Conservation (phyloP, 2,797 vertebrate species). For the Enteromius paludinosus region DNA sequence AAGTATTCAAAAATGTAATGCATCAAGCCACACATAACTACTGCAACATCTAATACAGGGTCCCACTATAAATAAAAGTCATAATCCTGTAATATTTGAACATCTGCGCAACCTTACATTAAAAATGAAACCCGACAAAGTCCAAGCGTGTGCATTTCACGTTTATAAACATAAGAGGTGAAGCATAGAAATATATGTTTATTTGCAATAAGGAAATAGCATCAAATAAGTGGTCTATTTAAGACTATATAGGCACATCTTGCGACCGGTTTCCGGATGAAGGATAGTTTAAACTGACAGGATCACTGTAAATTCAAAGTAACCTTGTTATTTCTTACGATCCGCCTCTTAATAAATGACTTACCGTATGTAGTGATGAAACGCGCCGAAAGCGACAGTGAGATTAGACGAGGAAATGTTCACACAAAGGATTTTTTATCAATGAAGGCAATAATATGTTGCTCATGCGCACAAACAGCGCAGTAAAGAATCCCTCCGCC, state of each 20-base stretch:
- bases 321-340: neutral
- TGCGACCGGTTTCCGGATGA: conserved; percentile 8
- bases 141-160: too few relatives aligned
- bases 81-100: neutral
- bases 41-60: neutral
- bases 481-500: conserved; percentile 21
- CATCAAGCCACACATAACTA: neutral
- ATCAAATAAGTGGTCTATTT: neutral
- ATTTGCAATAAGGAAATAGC: neutral
- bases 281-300: neutral
- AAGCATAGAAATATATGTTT: neutral
- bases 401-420: conserved; percentile 3
- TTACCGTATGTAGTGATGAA: conserved; percentile 27
- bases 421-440: conserved; percentile 19
- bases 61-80: neutral
- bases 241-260: neutral
- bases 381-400: neutral
- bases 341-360: neutral
- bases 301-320: neutral
- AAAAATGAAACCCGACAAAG: neutral
- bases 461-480: conserved; percentile 50
- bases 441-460: conserved; percentile 10
- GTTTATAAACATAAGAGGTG: neutral
- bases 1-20: neutral
- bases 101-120: neutral